Evolutionary conservation across 2,888 invertebrate genomes (phyloP).

Genomic region (Tipula unca): DNA sequence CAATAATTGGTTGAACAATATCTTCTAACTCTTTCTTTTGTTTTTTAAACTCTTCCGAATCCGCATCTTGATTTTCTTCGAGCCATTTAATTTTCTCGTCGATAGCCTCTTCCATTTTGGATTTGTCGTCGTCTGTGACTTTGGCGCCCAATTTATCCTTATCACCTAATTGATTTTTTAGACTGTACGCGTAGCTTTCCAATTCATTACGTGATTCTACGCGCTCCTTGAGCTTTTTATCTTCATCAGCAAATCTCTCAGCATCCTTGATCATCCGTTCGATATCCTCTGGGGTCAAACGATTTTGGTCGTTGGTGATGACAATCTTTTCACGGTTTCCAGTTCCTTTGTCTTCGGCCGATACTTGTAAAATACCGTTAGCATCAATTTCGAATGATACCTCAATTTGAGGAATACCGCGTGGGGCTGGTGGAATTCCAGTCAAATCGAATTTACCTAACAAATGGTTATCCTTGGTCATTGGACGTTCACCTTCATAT

Average conservation of each 20-base stretch:
- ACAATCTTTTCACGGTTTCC: constrained; percentile 98
- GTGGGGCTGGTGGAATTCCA: constrained; percentile 90
- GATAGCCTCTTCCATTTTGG: constrained; percentile 91
- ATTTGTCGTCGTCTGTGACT: constrained; percentile 78
- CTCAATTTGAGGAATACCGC: constrained; percentile 90
- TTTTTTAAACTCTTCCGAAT: constrained; percentile 84
- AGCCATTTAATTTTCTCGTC: constrained; percentile 97
- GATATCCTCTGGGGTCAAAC: constrained; percentile 95
- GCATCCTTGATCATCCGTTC: constrained; percentile 99
- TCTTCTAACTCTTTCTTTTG: constrained; percentile 94
- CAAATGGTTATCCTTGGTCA: constrained; percentile 99
- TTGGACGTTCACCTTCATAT: constrained; percentile 97
- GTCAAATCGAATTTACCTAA: constrained; percentile 97
- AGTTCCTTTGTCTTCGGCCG: constrained; percentile 98
- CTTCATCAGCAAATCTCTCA: constrained; percentile 97
- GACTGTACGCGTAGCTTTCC: constrained; percentile 93
- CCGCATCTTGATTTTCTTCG: constrained; percentile 89
- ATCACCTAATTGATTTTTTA: constrained; percentile 93
- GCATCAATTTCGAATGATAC: constrained; percentile 93
- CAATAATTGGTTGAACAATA: constrained; percentile 93
- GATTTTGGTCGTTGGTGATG: constrained; percentile 96
- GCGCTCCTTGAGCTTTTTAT: constrained; percentile 91
- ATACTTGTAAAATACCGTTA: constrained; percentile 90
- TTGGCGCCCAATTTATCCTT: constrained; percentile 96
- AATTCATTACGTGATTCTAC: constrained; percentile 96